phyloP scores from a whole-genome alignment of 2,888 invertebrate species.

The Diogma glabrata region DNA sequence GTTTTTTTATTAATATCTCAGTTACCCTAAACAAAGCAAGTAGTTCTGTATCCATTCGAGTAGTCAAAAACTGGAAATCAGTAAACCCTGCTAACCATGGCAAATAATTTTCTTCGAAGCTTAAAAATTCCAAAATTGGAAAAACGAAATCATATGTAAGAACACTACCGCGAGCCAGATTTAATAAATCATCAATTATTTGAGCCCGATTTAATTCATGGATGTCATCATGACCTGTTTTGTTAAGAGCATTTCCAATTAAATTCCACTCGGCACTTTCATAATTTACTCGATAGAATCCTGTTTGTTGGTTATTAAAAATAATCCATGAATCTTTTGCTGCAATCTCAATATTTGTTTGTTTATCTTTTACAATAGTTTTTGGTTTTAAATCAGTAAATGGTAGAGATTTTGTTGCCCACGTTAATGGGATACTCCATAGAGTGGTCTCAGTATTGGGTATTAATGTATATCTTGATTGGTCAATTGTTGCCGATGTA shows the following conservation, averaged over 20 bases:
- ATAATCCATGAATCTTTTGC: constrained; percentile 39
- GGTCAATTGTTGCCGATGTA: neutral
- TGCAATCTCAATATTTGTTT: neutral
- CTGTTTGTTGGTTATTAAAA: constrained; percentile 48
- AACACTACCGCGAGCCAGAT: constrained; percentile 54
- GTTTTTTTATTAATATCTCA: neutral
- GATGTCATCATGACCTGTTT: constrained; percentile 38
- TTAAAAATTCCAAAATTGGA: constrained; percentile 54
- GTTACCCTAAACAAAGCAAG: constrained; percentile 10
- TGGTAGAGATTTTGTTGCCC: neutral
- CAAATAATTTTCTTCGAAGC: constrained; percentile 53
- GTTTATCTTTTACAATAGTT: neutral
- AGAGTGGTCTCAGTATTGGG: neutral
- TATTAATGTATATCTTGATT: neutral
- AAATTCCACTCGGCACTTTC: constrained; percentile 45
- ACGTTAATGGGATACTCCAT: constrained; percentile 13
- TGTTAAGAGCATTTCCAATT: constrained; percentile 38
- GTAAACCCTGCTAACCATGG: constrained; percentile 63
- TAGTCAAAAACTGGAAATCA: constrained; percentile 33
- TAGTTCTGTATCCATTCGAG: constrained; percentile 17
- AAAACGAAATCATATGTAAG: constrained; percentile 52
- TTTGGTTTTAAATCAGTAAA: neutral
- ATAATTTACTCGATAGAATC: constrained; percentile 57
- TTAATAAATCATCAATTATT: constrained; percentile 61
- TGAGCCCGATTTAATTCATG: constrained; percentile 62